Percentiles rank a stretch among this genome's conserved stretches.
phyloP scores from a whole-genome alignment of 2,113 vertebrate species.

The Terrapene triunguis region DNA sequence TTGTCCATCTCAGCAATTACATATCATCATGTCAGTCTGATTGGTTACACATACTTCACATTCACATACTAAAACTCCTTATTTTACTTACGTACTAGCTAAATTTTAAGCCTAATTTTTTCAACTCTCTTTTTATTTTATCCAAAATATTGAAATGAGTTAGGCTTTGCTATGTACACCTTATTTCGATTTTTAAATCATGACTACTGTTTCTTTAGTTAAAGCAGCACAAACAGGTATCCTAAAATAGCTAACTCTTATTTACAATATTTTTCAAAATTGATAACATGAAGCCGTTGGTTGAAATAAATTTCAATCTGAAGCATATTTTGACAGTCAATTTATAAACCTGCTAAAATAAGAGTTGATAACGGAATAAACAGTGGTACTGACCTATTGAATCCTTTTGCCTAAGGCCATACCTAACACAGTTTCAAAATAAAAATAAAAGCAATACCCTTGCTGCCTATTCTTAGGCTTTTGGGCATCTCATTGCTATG shows the following conservation, averaged over 20 bases:
- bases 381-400: slow-evolving; percentile 47
- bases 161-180: slow-evolving; percentile 38
- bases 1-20: background rate
- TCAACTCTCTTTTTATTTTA: background rate
- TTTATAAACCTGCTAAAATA: slow-evolving; percentile 32
- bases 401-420: slow-evolving; percentile 56
- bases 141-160: slow-evolving; percentile 24
- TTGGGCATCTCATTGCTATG: slow-evolving; percentile 44
- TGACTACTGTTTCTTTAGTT: slow-evolving; percentile 22
- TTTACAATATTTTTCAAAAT: slow-evolving; percentile 81
- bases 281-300: slow-evolving; percentile 73
- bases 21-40: fast-evolving
- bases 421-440: slow-evolving; percentile 35
- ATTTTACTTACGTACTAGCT: slow-evolving; percentile 13
- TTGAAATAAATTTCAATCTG: slow-evolving; percentile 19
- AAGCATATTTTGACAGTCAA: slow-evolving; percentile 32
- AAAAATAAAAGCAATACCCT: slow-evolving; percentile 54
- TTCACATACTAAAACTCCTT: background rate
- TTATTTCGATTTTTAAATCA: background rate
- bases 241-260: background rate
- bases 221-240: background rate
- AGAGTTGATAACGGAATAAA: slow-evolving; percentile 14
- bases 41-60: background rate
- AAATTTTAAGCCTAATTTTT: slow-evolving; percentile 22
- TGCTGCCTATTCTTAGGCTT: slow-evolving; percentile 46